Evolutionary conservation across 2,888 invertebrate genomes (phyloP).

Genomic region (Scotopteryx bipunctaria): DNA sequence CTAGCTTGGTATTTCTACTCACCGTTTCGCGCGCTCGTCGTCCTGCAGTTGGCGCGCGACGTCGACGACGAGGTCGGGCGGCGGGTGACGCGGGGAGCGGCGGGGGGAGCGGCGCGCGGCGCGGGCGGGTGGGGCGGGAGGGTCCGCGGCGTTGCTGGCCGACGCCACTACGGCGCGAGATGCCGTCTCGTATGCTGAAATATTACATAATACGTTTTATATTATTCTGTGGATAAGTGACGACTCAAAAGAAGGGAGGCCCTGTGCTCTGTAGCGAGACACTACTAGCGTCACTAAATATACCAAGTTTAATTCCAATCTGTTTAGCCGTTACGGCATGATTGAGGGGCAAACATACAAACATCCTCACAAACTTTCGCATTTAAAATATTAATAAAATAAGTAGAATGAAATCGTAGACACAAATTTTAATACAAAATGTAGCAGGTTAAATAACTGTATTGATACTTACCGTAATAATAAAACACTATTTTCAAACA

Average conservation of each 20-base stretch:
- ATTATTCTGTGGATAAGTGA: no score
- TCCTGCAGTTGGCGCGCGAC: slow-evolving; percentile 62
- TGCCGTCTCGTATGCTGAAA: slow-evolving; percentile 31
- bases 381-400: no score
- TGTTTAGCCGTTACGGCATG: no score
- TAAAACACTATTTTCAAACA: slow-evolving; percentile 58
- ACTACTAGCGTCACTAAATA: no score
- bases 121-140: slow-evolving; percentile 76
- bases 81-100: slow-evolving; percentile 57
- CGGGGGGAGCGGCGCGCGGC: slow-evolving; percentile 69
- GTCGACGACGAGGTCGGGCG: slow-evolving; percentile 71
- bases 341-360: no score
- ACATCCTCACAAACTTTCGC: no score
- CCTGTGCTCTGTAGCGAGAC: no score
- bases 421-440: no score
- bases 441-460: neutral
- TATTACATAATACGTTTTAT: neutral
- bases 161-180: slow-evolving; percentile 25
- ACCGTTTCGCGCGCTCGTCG: slow-evolving; percentile 53
- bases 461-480: slow-evolving; percentile 56
- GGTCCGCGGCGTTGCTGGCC: slow-evolving; percentile 33
- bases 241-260: no score
- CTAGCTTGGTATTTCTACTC: no score
- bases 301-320: no score
- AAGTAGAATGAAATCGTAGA: no score